Base-by-base conservation (phyloP, 2,888 invertebrate species). In the Lacanobia oleracea region DNA sequence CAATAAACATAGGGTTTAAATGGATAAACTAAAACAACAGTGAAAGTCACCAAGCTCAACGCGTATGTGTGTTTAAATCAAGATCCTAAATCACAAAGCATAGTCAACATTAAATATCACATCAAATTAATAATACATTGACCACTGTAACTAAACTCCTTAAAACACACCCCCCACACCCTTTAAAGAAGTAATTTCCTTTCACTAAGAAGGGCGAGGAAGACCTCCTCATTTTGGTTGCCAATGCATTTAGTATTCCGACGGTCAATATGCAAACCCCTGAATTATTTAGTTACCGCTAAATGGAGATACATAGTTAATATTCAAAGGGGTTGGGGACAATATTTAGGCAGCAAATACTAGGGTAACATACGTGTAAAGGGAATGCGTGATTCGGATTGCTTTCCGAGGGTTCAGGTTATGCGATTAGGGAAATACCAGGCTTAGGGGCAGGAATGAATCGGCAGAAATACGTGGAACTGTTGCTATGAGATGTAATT, bases 261-360 rank as follows among this genome's bases (percentile, higher is more conserved):
- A 84, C 87, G 91, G 92, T 93, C 94, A 94, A 93, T 94, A 93
- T 91, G 90, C 90, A 90, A 88, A 88, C 83, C 86, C 86, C 84
- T 93, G 93, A 93, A 94, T 95, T 93, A 94, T 94, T 94, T 92
- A 93, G 91, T 87, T 79, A 87, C 90, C 90, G 90, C 93, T 94
- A 94, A 94, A 94, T 92, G 92, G 88, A 92, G 92, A 88, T 89
- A 86, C 88, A 88, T 90, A 90, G 88, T 94, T 94, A 94, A 94
- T 94, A 94, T 94, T 94, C 92, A 92, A 88, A 89, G 89, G 91
- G 90, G 89, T 61, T 86, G 74, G 88, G 91, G 90, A 92, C 93
- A 93, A 93, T 93, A 94, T 94, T 94, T 93, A 92, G 93, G 87
- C 87, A 89, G 89, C 85, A 89, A 90, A 92, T 89, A 90, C 82